Percentiles rank a stretch among this genome's conserved stretches.
Evolutionary conservation across 1,140 invertebrate species (phyloP).

Genomic region (Ectropis grisescens): DNA sequence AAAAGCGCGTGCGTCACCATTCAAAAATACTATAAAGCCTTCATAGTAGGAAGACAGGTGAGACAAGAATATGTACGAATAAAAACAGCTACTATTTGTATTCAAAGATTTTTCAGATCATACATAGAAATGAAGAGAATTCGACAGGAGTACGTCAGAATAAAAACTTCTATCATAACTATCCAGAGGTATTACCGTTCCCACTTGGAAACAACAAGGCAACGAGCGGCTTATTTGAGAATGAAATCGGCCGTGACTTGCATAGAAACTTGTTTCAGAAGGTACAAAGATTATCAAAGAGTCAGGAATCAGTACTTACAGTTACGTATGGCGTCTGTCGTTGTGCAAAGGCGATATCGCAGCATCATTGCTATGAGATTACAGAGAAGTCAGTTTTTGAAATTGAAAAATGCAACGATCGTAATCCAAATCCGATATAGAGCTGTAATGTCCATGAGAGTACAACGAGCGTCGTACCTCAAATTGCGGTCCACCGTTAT

Average conservation of each 20-base stretch:
- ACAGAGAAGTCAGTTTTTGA: conserved; percentile 42
- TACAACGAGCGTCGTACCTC: conserved; percentile 10
- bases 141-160: conserved; percentile 26
- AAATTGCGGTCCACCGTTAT: conserved; percentile 11
- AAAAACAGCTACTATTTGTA: conserved; percentile 30
- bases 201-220: conserved; percentile 28
- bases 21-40: conserved; percentile 43
- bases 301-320: conserved; percentile 38
- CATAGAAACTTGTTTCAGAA: conserved; percentile 57
- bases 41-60: conserved; percentile 25
- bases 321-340: conserved; percentile 31
- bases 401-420: conserved; percentile 37
- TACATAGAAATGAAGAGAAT: conserved; percentile 39
- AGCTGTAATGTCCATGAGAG: conserved; percentile 35
- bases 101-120: conserved; percentile 63
- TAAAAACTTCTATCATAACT: conserved; percentile 31
- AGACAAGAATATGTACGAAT: conserved; percentile 30
- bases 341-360: conserved; percentile 58
- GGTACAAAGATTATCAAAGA: conserved; percentile 25
- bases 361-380: conserved; percentile 35
- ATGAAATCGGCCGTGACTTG: conserved; percentile 27
- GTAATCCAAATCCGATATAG: conserved; percentile 70
- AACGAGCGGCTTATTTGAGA: conserved; percentile 47
- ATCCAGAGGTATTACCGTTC: conserved; percentile 69
- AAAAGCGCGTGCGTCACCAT: conserved; percentile 35